phyloP scores from a whole-genome alignment of 1,140 invertebrate species.

The Hyles vespertilio region DNA sequence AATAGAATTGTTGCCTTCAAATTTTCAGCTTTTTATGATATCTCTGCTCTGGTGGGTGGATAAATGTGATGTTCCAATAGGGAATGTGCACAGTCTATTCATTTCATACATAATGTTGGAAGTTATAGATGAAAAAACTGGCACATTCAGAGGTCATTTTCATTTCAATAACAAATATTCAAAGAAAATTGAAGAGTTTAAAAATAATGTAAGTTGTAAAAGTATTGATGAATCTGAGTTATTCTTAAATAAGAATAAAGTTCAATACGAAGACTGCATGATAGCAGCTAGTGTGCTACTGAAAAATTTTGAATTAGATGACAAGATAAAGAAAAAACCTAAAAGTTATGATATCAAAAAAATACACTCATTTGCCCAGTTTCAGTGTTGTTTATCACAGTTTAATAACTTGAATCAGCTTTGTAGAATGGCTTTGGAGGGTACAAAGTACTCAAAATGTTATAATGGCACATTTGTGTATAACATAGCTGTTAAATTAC shows the following conservation, averaged over 20 bases:
- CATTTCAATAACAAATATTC: conserved; percentile 64
- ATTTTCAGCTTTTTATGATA: conserved; percentile 80
- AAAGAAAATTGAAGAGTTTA: conserved; percentile 53
- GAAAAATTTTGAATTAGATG: conserved; percentile 79
- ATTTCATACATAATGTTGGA: conserved; percentile 78
- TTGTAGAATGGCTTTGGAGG: conserved; percentile 76
- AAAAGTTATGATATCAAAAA: conserved; percentile 78
- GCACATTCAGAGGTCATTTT: conserved; percentile 67
- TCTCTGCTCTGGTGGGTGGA: conserved; percentile 81
- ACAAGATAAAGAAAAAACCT: conserved; percentile 76
- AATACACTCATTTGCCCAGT: conserved; percentile 83
- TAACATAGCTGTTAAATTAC: conserved; percentile 80
- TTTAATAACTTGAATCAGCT: conserved; percentile 80
- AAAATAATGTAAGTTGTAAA: conserved; percentile 34
- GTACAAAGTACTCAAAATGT: conserved; percentile 75
- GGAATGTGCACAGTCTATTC: conserved; percentile 79
- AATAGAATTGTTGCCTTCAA: conserved; percentile 74
- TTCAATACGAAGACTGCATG: conserved; percentile 77
- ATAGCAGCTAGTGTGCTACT: conserved; percentile 78
- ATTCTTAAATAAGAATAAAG: conserved; percentile 64
- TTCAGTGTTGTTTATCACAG: conserved; percentile 82
- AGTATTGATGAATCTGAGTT: conserved; percentile 31
- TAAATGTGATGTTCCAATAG: conserved; percentile 70
- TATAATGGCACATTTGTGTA: conserved; percentile 86
- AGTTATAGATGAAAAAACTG: conserved; percentile 79